These are phyloP conservation scores for Halcyon chelicuti DNA, from an alignment of 2,797 vertebrate genomes.

Conservation along the genomic window DNA sequence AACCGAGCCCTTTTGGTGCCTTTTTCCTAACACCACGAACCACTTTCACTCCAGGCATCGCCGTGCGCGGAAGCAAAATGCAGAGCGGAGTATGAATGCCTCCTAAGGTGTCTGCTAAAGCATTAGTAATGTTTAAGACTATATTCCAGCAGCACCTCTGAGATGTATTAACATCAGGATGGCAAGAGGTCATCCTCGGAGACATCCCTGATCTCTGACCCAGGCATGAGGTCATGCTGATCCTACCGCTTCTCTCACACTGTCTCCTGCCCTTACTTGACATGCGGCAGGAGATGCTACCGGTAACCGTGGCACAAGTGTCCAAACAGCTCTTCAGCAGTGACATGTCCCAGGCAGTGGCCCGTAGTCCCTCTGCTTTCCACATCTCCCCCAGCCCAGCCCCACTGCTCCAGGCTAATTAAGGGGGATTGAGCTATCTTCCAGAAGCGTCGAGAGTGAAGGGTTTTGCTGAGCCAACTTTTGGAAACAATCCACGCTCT, in stretches of 20 bases:
- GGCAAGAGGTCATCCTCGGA: constrained; percentile 34
- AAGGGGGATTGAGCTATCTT: not conserved
- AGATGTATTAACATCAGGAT: constrained; percentile 44
- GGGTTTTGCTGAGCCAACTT: not conserved
- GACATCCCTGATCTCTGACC: constrained; percentile 19
- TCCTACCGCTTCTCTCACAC: not conserved
- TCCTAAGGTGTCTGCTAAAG: constrained; percentile 2
- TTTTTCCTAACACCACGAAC: not conserved
- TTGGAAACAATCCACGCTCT: not conserved
- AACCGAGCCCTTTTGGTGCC: not conserved
- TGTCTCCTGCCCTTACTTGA: not conserved
- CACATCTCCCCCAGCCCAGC: not conserved
- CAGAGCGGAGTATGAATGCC: not conserved
- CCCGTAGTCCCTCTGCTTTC: fast-evolving
- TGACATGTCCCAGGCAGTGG: fast-evolving
- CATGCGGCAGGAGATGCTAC: fast-evolving
- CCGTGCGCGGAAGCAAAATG: not conserved
- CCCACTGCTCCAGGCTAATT: fast-evolving
- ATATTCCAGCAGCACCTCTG: not conserved
- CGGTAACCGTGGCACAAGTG: not conserved
- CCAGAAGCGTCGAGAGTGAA: fast-evolving
- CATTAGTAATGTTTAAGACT: not conserved
- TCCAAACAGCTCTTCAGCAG: not conserved
- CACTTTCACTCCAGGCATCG: not conserved
- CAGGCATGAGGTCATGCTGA: not conserved